Conservation (phyloP, 1,140 invertebrate genomes). For the Papilio dardanus region DNA sequence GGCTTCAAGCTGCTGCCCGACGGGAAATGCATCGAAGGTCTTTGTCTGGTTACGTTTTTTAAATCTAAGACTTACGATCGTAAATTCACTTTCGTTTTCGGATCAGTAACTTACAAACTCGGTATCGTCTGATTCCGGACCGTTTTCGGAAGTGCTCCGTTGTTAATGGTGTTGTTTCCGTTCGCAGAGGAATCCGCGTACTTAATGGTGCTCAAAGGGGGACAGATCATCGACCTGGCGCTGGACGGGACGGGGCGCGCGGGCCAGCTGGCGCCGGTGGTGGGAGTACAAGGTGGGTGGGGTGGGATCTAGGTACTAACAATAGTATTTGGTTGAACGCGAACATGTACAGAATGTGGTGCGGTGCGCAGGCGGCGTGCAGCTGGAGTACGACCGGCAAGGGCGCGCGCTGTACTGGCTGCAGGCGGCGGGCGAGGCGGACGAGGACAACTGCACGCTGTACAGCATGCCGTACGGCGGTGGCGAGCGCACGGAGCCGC, state of each 20-base stretch:
- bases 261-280: constrained; percentile 93
- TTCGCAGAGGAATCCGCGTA: constrained; percentile 92
- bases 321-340: too few species aligned
- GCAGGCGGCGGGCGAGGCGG: constrained; percentile 88
- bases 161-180: constrained; percentile 45
- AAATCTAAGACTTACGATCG: neutral
- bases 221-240: constrained; percentile 93
- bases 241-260: constrained; percentile 89
- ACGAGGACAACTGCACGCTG: constrained; percentile 90
- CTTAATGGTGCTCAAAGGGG: constrained; percentile 94
- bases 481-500: constrained; percentile 93
- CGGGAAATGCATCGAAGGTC: constrained; percentile 89
- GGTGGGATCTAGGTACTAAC: neutral
- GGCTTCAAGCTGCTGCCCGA: constrained; percentile 89
- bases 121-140: too few species aligned
- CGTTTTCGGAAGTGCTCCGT: too few species aligned
- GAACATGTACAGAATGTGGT: too few species aligned
- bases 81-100: too few species aligned
- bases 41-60: constrained; percentile 15
- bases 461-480: constrained; percentile 92
- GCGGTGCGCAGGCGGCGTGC: constrained; percentile 84
- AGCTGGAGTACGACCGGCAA: constrained; percentile 95
- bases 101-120: too few species aligned
- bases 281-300: constrained; percentile 90
- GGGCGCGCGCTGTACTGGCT: constrained; percentile 93